phyloP scores from a whole-genome alignment of 1,140 invertebrate genomes.

The Paralvinella palmiformis region DNA sequence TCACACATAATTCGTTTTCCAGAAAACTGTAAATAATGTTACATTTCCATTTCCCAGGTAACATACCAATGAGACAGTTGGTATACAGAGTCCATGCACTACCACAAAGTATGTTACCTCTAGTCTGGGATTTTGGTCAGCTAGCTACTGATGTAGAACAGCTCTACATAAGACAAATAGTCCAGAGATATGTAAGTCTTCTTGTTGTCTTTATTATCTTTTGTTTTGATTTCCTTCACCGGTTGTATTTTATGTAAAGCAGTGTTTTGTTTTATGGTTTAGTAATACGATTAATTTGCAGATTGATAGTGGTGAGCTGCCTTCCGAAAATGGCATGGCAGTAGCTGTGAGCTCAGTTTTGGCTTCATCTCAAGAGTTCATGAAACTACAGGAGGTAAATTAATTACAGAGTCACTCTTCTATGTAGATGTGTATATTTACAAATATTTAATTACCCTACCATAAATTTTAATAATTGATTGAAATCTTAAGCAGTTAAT shows the following conservation, averaged over 20 bases:
- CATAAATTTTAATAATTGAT: too few species aligned
- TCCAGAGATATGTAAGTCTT: conserved; percentile 28
- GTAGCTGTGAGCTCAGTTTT: conserved; percentile 24
- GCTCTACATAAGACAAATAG: conserved; percentile 39
- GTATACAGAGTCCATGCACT: conserved; percentile 41
- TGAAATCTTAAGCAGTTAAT: too few species aligned
- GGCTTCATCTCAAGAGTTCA: conserved; percentile 36
- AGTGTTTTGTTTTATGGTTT: too few species aligned
- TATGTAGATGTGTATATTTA: too few species aligned
- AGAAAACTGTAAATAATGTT: too few species aligned
- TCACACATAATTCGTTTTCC: too few species aligned
- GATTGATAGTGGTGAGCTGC: conserved; percentile 21
- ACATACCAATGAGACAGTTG: conserved; percentile 40
- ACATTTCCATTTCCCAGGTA: too few species aligned
- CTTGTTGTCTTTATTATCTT: neutral
- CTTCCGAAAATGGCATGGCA: conserved; percentile 10
- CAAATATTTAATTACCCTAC: too few species aligned
- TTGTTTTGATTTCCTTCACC: neutral
- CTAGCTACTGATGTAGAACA: conserved; percentile 31
- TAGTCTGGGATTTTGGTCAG: conserved; percentile 46
- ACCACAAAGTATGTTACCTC: conserved; percentile 38
- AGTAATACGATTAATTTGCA: conserved; percentile 16
- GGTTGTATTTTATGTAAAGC: neutral
- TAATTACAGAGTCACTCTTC: neutral
- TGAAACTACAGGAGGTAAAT: conserved; percentile 35